Conservation (phyloP, 2,888 invertebrate genomes). For the Lymantria dispar region DNA sequence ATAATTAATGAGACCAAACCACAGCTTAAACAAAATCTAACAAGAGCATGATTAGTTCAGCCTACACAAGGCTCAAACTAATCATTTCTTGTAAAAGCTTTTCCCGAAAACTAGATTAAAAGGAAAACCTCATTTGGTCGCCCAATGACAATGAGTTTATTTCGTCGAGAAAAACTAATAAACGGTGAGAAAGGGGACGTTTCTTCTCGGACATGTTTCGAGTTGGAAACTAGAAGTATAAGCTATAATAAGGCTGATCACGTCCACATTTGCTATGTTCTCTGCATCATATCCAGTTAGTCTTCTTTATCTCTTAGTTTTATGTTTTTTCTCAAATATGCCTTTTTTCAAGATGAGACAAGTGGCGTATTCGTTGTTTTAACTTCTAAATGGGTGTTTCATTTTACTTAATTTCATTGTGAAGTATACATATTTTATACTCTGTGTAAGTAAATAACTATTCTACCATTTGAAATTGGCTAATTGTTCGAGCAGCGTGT, state of each 20-base stretch:
- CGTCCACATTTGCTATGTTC: constrained; percentile 29
- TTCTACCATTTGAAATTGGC: no score
- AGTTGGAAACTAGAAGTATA: constrained; percentile 32
- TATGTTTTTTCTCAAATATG: constrained; percentile 6
- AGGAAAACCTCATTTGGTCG: constrained; percentile 37
- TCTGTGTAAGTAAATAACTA: no score
- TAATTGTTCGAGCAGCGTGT: no score
- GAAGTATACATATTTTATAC: no score
- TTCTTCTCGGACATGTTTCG: constrained; percentile 47
- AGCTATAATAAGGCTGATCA: constrained; percentile 26
- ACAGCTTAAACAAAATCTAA: background rate
- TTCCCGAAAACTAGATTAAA: constrained; percentile 42
- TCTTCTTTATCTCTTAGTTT: constrained; percentile 22
- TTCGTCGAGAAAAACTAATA: constrained; percentile 52
- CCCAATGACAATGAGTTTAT: constrained; percentile 47
- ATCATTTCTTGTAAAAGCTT: constrained; percentile 31
- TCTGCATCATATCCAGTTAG: constrained; percentile 33
- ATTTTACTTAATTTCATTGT: background rate
- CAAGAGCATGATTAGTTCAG: constrained; percentile 3
- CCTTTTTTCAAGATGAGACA: constrained; percentile 2
- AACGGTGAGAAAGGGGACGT: constrained; percentile 42
- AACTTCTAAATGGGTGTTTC: constrained; percentile 10
- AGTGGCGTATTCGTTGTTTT: constrained; percentile 16
- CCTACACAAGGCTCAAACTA: constrained; percentile 18
- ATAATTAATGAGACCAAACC: constrained; percentile 1